phyloP scores from a whole-genome alignment of 2,113 vertebrate species.

The Nannospalax galili region DNA sequence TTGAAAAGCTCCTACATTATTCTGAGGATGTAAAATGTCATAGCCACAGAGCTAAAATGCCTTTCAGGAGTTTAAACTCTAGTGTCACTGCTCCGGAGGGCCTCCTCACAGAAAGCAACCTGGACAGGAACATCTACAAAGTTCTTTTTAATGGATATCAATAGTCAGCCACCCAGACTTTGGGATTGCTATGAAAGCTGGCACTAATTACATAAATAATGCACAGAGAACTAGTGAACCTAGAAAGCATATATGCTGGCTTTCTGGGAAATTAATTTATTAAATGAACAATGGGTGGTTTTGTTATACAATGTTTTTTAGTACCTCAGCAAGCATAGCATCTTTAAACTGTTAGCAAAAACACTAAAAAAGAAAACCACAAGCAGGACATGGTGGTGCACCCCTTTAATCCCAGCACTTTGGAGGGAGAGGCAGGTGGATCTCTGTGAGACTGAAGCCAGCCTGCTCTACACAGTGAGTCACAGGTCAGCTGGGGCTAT shows the following conservation, averaged over 20 bases:
- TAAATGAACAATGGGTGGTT: constrained; percentile 5
- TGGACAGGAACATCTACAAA: not conserved
- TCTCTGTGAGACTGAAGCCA: too few relatives aligned
- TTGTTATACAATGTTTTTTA: not conserved
- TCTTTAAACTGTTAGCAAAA: constrained; percentile 22
- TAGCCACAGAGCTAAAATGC: not conserved
- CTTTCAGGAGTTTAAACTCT: not conserved
- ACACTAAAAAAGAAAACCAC: not conserved
- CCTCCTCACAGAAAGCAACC: not conserved
- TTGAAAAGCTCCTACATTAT: not conserved
- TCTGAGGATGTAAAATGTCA: not conserved
- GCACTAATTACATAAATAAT: constrained; percentile 40
- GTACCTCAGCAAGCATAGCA: not conserved
- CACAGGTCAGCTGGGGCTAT: too few relatives aligned
- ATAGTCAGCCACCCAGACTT: not conserved
- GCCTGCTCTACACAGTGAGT: too few relatives aligned
- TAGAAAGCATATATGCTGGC: not conserved
- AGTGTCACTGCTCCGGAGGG: not conserved
- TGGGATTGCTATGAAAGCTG: not conserved
- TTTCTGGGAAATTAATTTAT: not conserved
- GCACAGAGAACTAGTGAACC: not conserved
- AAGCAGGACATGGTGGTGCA: too few relatives aligned
- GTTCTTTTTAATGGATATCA: not conserved
- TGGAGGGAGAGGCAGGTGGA: too few relatives aligned
- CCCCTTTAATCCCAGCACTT: too few relatives aligned